Evolutionary conservation across 2,888 invertebrate species (phyloP), one percentile per base, ranked within the genome.

Genomic region (Lithosia quadra): DNA sequence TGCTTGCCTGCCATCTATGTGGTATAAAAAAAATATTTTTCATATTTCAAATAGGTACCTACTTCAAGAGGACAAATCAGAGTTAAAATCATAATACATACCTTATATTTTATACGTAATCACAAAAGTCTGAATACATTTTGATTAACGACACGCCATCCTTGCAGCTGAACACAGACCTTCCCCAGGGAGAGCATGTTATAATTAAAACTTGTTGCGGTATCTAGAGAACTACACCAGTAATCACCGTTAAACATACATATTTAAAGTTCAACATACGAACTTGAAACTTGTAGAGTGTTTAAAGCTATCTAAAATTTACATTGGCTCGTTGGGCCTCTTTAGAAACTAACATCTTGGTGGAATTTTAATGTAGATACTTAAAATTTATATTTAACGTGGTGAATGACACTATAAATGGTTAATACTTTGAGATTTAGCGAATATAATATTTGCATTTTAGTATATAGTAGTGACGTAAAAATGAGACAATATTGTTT

Each of bases 151-250:
- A n/a, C 18, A 15, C 28, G 28, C 15, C 58, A 33, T n/a, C 18
- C n/a, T 58, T 28, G 18, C 58, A 28, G 33, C 58, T 58, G 15
- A 58, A 33, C 28, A 57, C 28, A 28, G 57, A 58, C 9, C 28
- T 24, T 28, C 33, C 18, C 58, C 33, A 24, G 58, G 60, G 15
- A 22, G 36, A 58, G 49, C 36, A 24, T 24, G 33, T 58, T 28
- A 33, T 58, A 58, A 58, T 58, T 28, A 58, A 57, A 67, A 63
- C 33, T 68, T 68, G 57, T 63, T 68, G 58, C 58, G 49, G 43
- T 49, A 56, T 28, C 58, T 58, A 9, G 24, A n/a, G 49, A 33
- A 33, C 58, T 33, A 33, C 33, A 56, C 13, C 8, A 56, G 49
- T 49, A n/a, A 49, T 56, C 9, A 22, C 22, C 15, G 55, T 24